Evolutionary conservation across 2,888 invertebrate genomes (phyloP).

Genomic region (Notodonta ziczac): DNA sequence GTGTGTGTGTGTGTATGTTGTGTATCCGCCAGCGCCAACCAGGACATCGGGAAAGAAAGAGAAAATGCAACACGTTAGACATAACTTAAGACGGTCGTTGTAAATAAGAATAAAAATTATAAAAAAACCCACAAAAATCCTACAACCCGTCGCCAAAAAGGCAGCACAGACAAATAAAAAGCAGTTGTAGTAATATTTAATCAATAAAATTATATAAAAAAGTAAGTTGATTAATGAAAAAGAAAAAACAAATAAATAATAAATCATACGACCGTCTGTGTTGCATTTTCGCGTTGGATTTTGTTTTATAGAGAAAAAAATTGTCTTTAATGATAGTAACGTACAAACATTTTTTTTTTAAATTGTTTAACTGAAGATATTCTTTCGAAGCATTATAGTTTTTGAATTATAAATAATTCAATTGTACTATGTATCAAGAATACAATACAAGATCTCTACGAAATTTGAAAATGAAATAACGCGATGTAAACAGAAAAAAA

Average conservation of each 20-base stretch:
- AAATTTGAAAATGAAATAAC: too few species aligned
- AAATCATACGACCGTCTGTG: constrained; percentile 77
- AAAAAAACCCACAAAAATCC: constrained; percentile 34
- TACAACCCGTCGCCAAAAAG: constrained; percentile 74
- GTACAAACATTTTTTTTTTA: too few species aligned
- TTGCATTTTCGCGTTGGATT: constrained; percentile 79
- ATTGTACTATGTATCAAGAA: too few species aligned
- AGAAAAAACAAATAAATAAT: constrained; percentile 30
- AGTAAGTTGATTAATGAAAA: constrained; percentile 26
- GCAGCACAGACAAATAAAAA: constrained; percentile 78
- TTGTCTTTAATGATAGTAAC: constrained; percentile 40
- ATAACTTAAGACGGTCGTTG: constrained; percentile 63
- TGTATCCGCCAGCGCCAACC: constrained; percentile 38
- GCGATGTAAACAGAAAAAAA: neutral
- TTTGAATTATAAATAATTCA: too few species aligned
- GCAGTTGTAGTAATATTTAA: constrained; percentile 48
- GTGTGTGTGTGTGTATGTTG: constrained; percentile 20
- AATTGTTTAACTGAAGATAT: too few species aligned
- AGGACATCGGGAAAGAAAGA: constrained; percentile 77
- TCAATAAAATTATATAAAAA: constrained; percentile 24
- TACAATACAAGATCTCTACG: too few species aligned
- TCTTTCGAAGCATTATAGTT: too few species aligned
- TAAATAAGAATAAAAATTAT: constrained; percentile 35
- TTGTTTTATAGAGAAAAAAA: constrained; percentile 36
- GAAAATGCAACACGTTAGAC: constrained; percentile 84